Base-by-base conservation (phyloP, 2,797 vertebrate genomes). In the Brachyalestes nurse region DNA sequence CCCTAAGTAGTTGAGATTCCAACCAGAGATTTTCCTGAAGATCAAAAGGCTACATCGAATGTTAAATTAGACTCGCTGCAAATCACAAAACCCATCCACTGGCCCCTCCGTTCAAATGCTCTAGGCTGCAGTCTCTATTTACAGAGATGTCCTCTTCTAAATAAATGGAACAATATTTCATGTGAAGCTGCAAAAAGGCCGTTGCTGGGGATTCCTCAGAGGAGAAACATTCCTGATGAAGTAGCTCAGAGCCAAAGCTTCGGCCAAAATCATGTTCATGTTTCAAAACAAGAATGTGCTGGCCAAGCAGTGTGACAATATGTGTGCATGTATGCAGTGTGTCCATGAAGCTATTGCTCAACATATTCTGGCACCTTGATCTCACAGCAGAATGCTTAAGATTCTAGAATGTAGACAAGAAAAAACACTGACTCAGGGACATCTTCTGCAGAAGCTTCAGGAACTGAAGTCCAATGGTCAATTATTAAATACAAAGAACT, bases 251-350 rank as follows among this genome's bases (percentile, higher is more conserved):
- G 49, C 38, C 66, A 67, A 58, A 83, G 53, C 49, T 72, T 64
- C n/a, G 28, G 84, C 85, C 85, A 88, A 85, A 83, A 82, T 51
- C 70, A 17, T 77, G 81, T 83, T 86, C 83, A 69, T 77, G 78
- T 84, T 84, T 87, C 80, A 84, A 86, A 87, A 87, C 84, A 81
- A 81, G 83, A 84, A 86, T 72, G 75, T 84, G 85, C 85, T 83
- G 77, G 83, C 81, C 85, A 86, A 86, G 85, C 73, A 81, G 82
- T 75, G 58, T 28, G 73, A 69, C 53, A 74, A 70, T 77, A 71
- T 53, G 64, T 74, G 79, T 66, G 73, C 82, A 61, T 53, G 34
- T 62, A 75, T 71, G 53, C 47, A 38, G 66, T 17, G 70, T 70
- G 45, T 67, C 73, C 72, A 60, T 78, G 71, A 74, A 66, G 21